Evolutionary conservation across 1,140 invertebrate species (phyloP).

Genomic region (Drosophila bifasciata): DNA sequence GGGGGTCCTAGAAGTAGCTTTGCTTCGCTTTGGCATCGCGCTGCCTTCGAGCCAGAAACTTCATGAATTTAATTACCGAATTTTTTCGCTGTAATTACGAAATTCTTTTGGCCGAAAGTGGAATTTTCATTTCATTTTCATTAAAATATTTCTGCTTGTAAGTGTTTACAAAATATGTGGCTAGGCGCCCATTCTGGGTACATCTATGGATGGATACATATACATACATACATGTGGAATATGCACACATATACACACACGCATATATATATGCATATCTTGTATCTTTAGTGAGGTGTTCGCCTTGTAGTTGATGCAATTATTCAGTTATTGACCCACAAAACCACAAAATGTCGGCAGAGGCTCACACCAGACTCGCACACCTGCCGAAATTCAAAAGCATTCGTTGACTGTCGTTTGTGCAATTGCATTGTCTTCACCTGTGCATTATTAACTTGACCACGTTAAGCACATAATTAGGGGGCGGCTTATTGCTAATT

Average conservation of each 20-base stretch:
- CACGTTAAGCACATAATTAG: conserved; percentile 78
- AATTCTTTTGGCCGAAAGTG: conserved; percentile 79
- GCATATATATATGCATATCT: conserved; percentile 1
- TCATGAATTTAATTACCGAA: conserved; percentile 81
- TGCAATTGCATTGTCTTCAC: conserved; percentile 47
- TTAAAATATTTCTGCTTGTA: conserved; percentile 76
- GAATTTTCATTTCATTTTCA: conserved; percentile 82
- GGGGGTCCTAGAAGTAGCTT: conserved; percentile 42
- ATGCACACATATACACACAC: not conserved
- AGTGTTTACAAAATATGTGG: conserved; percentile 72
- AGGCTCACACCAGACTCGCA: conserved; percentile 5
- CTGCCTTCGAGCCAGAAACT: conserved; percentile 58
- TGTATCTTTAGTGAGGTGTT: not conserved
- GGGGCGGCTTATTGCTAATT: conserved; percentile 43
- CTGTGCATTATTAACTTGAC: conserved; percentile 75
- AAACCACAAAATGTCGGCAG: conserved; percentile 66
- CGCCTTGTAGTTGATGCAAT: conserved; percentile 44
- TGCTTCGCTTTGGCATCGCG: conserved; percentile 52
- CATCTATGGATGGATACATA: conserved; percentile 3
- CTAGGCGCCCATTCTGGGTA: conserved; percentile 8
- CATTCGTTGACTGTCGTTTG: not conserved
- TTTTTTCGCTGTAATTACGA: conserved; percentile 81
- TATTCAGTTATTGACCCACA: conserved; percentile 79
- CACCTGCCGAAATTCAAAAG: not conserved
- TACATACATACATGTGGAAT: not conserved